phyloP scores from a whole-genome alignment of 2,113 vertebrate genomes.

The Colaptes auratus region DNA sequence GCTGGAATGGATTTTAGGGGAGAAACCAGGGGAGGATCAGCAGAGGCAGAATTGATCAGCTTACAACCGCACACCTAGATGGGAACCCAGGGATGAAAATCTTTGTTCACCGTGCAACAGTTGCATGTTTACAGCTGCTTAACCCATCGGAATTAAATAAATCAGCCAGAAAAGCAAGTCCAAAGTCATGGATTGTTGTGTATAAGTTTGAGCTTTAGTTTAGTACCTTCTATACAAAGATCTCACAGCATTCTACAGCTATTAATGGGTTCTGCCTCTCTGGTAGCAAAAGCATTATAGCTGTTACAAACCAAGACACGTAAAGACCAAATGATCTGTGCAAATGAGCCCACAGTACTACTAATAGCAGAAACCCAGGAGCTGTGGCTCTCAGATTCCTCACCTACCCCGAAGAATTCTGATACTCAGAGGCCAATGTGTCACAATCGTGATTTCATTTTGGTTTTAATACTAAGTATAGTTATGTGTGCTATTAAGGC shows the following conservation, averaged over 20 bases:
- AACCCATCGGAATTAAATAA: constrained; percentile 12
- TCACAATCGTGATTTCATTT: background rate
- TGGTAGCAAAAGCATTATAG: background rate
- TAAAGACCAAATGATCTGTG: background rate
- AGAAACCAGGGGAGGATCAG: background rate
- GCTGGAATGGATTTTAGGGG: background rate
- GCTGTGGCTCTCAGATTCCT: background rate
- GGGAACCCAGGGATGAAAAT: background rate
- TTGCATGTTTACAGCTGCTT: background rate
- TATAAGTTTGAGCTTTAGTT: background rate
- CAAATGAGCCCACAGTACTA: background rate
- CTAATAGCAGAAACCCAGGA: background rate
- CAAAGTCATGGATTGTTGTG: background rate
- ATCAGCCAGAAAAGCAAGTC: background rate
- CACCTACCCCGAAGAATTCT: background rate
- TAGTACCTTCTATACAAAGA: background rate
- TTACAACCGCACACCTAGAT: background rate
- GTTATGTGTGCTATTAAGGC: background rate
- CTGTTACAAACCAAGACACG: background rate
- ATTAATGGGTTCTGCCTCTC: background rate
- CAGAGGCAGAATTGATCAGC: background rate
- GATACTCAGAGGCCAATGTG: background rate
- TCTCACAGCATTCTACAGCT: background rate
- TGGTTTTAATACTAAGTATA: background rate
- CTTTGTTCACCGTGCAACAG: background rate